phyloP scores from a whole-genome alignment of 2,888 invertebrate species.

The Cataglyphis altisquamis region DNA sequence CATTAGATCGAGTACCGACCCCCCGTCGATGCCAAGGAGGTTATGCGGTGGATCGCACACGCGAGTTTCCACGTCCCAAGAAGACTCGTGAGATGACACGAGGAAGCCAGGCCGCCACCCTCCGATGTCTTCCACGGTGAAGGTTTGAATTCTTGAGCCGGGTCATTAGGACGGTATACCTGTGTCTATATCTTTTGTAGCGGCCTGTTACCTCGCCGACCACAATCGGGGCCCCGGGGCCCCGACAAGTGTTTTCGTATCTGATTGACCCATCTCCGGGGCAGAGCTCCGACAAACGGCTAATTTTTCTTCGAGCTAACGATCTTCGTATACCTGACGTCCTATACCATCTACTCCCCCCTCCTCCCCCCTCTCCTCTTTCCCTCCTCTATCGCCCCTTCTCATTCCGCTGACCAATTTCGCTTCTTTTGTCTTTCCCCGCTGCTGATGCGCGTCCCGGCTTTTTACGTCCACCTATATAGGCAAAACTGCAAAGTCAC shows the following conservation, averaged over 20 bases:
- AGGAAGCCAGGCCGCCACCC: constrained; percentile 52
- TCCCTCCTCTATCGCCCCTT: constrained; percentile 4
- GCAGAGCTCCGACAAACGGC: constrained; percentile 77
- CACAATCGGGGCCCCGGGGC: constrained; percentile 75
- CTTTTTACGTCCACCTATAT: neutral
- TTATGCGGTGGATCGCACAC: constrained; percentile 11
- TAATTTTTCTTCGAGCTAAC: constrained; percentile 83
- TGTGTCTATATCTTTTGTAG: constrained; percentile 79
- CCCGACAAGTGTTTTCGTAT: constrained; percentile 83
- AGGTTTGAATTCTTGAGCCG: constrained; percentile 76
- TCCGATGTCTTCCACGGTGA: neutral
- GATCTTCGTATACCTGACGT: constrained; percentile 79
- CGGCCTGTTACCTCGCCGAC: constrained; percentile 77
- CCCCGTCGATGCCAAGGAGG: neutral
- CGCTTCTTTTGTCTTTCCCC: constrained; percentile 61
- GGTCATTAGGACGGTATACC: constrained; percentile 83
- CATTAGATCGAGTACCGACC: constrained; percentile 28
- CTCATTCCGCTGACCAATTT: constrained; percentile 26
- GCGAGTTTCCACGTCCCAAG: constrained; percentile 1
- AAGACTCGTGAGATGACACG: constrained; percentile 38
- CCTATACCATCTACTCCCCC: constrained; percentile 21
- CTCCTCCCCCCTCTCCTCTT: neutral
- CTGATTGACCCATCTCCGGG: constrained; percentile 84
- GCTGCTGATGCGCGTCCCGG: constrained; percentile 30
- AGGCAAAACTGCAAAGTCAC: constrained; percentile 41